phyloP scores from a whole-genome alignment of 2,113 vertebrate species.

The Phasianus colchicus region DNA sequence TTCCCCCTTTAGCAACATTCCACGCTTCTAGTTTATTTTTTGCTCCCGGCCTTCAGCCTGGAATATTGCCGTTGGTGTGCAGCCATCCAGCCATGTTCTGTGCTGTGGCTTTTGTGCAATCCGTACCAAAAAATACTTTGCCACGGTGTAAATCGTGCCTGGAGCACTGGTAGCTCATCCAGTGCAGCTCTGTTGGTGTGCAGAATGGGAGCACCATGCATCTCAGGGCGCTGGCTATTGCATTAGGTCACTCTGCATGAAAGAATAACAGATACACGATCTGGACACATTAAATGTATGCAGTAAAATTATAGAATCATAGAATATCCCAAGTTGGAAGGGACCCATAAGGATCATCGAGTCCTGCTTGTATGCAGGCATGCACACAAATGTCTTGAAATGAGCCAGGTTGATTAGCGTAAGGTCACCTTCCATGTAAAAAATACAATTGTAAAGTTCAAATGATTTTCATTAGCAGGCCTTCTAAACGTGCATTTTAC shows the following conservation, averaged over 20 bases:
- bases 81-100: conserved; percentile 53
- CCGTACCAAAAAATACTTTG: neutral
- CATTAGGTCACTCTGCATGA: neutral
- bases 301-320: neutral
- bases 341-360: too few species aligned
- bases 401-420: neutral
- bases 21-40: neutral
- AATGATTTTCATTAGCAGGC: neutral
- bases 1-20: conserved; percentile 2
- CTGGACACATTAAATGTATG: neutral
- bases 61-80: neutral
- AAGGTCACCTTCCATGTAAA: neutral
- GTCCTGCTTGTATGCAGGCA: neutral
- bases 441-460: neutral
- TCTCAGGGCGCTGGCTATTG: neutral
- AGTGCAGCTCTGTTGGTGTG: neutral
- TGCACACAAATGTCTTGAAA: neutral
- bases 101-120: neutral
- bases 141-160: neutral
- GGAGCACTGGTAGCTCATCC: neutral
- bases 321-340: too few species aligned
- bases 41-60: conserved; percentile 17
- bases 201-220: neutral
- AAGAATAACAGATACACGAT: fast-evolving
- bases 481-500: neutral